phyloP scores from a whole-genome alignment of 2,888 invertebrate species.

The Cotesia congregata region DNA sequence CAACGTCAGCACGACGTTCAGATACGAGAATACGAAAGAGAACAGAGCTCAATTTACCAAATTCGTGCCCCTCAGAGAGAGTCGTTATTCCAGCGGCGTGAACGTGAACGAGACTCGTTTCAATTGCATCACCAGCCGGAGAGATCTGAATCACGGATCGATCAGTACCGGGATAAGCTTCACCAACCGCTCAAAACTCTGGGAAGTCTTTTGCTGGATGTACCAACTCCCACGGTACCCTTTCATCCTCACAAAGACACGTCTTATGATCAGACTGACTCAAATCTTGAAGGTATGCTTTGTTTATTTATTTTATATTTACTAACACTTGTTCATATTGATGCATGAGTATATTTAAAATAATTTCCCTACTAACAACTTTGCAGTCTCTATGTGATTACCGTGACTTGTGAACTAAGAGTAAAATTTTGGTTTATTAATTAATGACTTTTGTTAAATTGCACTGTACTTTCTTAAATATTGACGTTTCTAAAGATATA shows the following conservation, averaged over 20 bases:
- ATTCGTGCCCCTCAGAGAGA: conserved; percentile 29
- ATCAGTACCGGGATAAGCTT: conserved; percentile 52
- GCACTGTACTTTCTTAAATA: too few species aligned
- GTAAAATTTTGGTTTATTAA: too few species aligned
- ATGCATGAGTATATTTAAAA: not conserved
- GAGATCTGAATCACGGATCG: conserved; percentile 36
- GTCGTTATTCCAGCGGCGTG: conserved; percentile 30
- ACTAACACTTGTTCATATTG: not conserved
- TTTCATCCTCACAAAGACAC: conserved; percentile 39
- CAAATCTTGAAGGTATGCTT: conserved; percentile 39
- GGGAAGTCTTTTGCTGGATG: conserved; percentile 59
- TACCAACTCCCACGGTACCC: conserved; percentile 50
- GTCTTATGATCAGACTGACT: conserved; percentile 16
- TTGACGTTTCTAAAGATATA: too few species aligned
- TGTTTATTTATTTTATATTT: not conserved
- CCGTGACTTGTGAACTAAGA: too few species aligned
- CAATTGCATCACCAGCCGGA: conserved; percentile 30
- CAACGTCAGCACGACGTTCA: conserved; percentile 32
- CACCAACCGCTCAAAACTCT: conserved; percentile 60
- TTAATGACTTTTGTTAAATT: too few species aligned
- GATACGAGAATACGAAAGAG: conserved; percentile 35
- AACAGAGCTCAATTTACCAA: conserved; percentile 20
- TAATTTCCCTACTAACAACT: too few species aligned
- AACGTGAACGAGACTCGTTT: conserved; percentile 34
- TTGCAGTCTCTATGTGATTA: too few species aligned